phyloP scores from a whole-genome alignment of 2,113 vertebrate species.

The Tachysurus vachellii region DNA sequence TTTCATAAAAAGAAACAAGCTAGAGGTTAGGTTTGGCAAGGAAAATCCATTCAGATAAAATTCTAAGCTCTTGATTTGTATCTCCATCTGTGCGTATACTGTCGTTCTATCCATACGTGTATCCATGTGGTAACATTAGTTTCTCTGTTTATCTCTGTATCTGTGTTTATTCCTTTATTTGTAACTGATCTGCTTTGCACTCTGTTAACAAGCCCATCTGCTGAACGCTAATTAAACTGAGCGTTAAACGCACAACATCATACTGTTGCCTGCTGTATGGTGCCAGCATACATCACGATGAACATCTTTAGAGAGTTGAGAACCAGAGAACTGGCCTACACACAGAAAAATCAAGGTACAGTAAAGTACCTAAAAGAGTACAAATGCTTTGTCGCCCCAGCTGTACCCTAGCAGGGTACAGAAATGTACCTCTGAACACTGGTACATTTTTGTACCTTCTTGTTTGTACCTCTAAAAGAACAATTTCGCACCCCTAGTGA shows the following conservation, averaged over 20 bases:
- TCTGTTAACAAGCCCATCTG: conserved; percentile 35
- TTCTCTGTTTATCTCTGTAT: neutral
- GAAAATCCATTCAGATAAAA: neutral
- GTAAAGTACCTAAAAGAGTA: too few species aligned
- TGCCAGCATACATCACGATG: neutral
- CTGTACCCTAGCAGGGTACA: too few species aligned
- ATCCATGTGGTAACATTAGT: neutral
- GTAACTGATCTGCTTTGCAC: conserved; percentile 7
- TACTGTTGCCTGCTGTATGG: conserved; percentile 12
- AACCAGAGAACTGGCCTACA: neutral
- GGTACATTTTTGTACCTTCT: too few species aligned
- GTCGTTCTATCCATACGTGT: neutral
- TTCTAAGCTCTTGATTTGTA: neutral
- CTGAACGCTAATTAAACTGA: conserved; percentile 21
- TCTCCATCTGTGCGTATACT: neutral
- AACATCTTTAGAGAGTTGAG: conserved; percentile 1
- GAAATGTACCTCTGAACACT: too few species aligned
- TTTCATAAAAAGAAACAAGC: neutral
- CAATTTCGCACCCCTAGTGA: too few species aligned
- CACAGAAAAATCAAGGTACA: too few species aligned
- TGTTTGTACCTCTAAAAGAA: too few species aligned
- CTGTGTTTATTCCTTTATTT: conserved; percentile 16
- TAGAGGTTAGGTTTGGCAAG: neutral
- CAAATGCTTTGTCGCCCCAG: too few species aligned
- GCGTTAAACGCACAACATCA: neutral